Evolutionary conservation across 2,113 vertebrate species (phyloP), one percentile per base, ranked within the genome.

Genomic region (Lethenteron reissneri): DNA sequence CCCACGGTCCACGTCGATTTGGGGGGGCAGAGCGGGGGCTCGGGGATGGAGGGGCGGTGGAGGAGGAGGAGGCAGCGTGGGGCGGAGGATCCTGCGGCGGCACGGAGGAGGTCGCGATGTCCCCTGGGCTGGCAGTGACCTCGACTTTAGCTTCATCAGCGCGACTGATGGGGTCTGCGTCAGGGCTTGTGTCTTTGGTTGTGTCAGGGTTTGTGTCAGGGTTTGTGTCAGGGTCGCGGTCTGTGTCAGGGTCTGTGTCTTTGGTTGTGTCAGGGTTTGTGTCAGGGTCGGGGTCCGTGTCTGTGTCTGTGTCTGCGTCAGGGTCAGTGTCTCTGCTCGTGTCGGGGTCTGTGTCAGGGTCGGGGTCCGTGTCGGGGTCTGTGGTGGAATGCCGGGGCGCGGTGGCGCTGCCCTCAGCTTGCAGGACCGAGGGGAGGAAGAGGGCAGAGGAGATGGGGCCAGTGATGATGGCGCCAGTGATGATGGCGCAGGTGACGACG

Each of bases 301-400:
- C 60, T 64, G 17, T 17, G 60, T 64, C 17, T 17, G 17, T 4
- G 60, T 64, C 60, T 15, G 14, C 14, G 14, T 64, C 60, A 15
- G 1, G 7, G 60, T 64, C 60, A 4, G 60, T 15, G 60, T 64
- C 60, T 19, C 4, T 14, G 60, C 17, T 19, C 60, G 14, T 14
- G 60, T 64, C 17, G 60, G 60, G 60, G 60, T 64, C 60, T 19
- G 17, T 64, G 60, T 64, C 60, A 14, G 60, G 60, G 60, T 64
- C 7, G 14, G 17, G 60, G 60, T 64, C 60, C 60, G 60, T 64
- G 60, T 64, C 60, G 4, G 60, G 60, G 60, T 64, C 60, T 41
- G 41, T 41, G 41, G 41, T 41, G 41, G 41, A 41, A 41, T 41
- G 41, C 41, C 41, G 41, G 41, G 41, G 41, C 41, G 41, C 41